phyloP scores from a whole-genome alignment of 2,888 invertebrate genomes.

The Xestia ashworthii region DNA sequence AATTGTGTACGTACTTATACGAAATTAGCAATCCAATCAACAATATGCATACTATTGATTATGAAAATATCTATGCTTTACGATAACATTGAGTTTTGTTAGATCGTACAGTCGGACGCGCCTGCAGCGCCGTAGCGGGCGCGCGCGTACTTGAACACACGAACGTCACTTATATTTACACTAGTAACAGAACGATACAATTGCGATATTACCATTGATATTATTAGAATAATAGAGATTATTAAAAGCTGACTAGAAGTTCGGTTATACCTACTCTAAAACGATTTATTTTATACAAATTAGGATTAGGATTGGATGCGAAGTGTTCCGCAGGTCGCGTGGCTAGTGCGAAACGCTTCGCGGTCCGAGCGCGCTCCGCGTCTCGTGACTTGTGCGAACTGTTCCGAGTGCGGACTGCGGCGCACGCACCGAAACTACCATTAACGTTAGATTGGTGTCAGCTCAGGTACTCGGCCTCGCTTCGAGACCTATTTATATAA shows the following conservation, averaged over 20 bases:
- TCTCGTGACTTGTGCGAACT: slow-evolving; percentile 65
- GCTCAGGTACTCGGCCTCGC: slow-evolving; percentile 84
- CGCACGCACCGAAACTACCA: slow-evolving; percentile 65
- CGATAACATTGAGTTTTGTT: slow-evolving; percentile 82
- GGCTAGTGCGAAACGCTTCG: slow-evolving; percentile 61
- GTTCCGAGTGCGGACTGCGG: slow-evolving; percentile 52
- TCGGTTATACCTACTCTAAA: slow-evolving; percentile 86
- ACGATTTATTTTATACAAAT: slow-evolving; percentile 80
- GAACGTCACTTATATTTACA: slow-evolving; percentile 81
- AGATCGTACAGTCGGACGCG: slow-evolving; percentile 72
- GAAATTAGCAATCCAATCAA: slow-evolving; percentile 90
- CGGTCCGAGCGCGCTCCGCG: slow-evolving; percentile 56
- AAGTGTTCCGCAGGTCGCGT: slow-evolving; percentile 60
- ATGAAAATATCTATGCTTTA: slow-evolving; percentile 88
- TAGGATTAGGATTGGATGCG: slow-evolving; percentile 63
- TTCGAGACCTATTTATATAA: slow-evolving; percentile 76
- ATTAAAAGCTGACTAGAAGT: slow-evolving; percentile 90
- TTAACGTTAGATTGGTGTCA: slow-evolving; percentile 85
- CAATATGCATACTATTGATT: slow-evolving; percentile 89
- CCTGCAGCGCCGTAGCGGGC: slow-evolving; percentile 62
- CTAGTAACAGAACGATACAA: slow-evolving; percentile 83
- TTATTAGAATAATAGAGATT: slow-evolving; percentile 87
- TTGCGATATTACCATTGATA: slow-evolving; percentile 83
- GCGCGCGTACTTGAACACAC: slow-evolving; percentile 79
- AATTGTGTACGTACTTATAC: slow-evolving; percentile 90